Percentiles rank a stretch among this genome's conserved stretches.
These are phyloP conservation scores for Opisthocomus hoazin DNA, from an alignment of 2,113 vertebrate species.

Conservation along the genomic window DNA sequence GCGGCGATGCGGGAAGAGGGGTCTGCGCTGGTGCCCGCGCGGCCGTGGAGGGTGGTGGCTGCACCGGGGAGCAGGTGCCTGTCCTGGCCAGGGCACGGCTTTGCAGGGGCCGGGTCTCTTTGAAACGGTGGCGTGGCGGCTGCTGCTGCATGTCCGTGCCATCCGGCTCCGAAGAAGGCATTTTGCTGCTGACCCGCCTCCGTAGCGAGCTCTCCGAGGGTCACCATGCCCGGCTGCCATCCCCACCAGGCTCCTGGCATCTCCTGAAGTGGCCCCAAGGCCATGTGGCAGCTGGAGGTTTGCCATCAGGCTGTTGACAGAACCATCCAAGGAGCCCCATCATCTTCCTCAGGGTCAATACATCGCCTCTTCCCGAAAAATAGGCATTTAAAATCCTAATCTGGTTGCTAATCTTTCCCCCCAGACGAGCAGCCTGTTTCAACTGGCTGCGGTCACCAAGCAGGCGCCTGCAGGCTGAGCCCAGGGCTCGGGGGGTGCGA, in stretches of 20 bases:
- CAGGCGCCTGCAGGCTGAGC: not conserved
- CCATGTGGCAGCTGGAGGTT: not conserved
- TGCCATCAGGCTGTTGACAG: not conserved
- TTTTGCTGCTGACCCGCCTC: not conserved
- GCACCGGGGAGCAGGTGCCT: not conserved
- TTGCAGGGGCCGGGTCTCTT: not conserved
- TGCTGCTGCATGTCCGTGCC: not conserved
- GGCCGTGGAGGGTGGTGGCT: not conserved
- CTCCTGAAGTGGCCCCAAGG: not conserved
- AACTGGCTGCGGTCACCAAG: not conserved
- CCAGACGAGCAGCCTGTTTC: not conserved
- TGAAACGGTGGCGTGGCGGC: not conserved
- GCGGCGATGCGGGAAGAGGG: fast-evolving
- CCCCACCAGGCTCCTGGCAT: not conserved
- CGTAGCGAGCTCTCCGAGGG: fast-evolving
- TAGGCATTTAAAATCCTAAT: not conserved
- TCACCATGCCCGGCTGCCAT: not conserved
- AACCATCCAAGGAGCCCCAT: not conserved
- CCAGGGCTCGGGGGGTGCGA: fast-evolving
- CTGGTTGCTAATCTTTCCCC: not conserved
- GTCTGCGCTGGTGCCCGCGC: fast-evolving
- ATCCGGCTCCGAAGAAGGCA: not conserved
- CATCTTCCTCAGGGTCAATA: not conserved
- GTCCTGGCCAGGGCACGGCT: not conserved
- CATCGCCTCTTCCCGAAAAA: not conserved